Conservation (phyloP, 2,113 vertebrate species). For the Greenwoodochromis staneri region DNA sequence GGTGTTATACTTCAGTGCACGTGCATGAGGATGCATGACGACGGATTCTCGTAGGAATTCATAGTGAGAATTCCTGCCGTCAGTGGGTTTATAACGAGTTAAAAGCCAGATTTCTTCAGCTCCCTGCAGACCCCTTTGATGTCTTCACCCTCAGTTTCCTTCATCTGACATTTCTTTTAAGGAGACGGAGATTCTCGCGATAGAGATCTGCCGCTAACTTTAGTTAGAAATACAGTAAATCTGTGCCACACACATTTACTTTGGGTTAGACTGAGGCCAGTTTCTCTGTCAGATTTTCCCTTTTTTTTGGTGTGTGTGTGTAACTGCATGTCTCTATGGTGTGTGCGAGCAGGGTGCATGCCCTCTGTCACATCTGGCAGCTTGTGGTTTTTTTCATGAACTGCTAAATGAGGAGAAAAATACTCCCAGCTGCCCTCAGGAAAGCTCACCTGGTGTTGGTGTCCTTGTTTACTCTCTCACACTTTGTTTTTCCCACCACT, state of each 20-base stretch:
- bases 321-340: slow-evolving; percentile 28
- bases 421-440: slow-evolving; percentile 57
- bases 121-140: slow-evolving; percentile 39
- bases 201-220: slow-evolving; percentile 37
- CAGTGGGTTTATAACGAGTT: slow-evolving; percentile 14
- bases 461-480: neutral
- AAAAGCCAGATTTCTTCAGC: slow-evolving; percentile 38
- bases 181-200: slow-evolving; percentile 34
- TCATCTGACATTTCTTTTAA: slow-evolving; percentile 55
- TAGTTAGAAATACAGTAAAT: slow-evolving; percentile 22
- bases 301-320: neutral
- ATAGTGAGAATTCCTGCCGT: neutral
- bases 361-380: slow-evolving; percentile 61
- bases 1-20: neutral
- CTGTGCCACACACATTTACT: neutral
- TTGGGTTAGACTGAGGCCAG: neutral
- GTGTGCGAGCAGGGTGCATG: slow-evolving; percentile 35
- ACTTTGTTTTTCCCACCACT: neutral
- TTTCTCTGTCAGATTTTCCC: neutral
- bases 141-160: slow-evolving; percentile 33
- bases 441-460: slow-evolving; percentile 50
- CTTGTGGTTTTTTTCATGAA: slow-evolving; percentile 55
- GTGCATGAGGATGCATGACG: neutral
- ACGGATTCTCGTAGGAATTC: neutral
- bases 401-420: slow-evolving; percentile 64